Base-by-base conservation (phyloP, 2,113 vertebrate genomes). In the Ascaphus truei region DNA sequence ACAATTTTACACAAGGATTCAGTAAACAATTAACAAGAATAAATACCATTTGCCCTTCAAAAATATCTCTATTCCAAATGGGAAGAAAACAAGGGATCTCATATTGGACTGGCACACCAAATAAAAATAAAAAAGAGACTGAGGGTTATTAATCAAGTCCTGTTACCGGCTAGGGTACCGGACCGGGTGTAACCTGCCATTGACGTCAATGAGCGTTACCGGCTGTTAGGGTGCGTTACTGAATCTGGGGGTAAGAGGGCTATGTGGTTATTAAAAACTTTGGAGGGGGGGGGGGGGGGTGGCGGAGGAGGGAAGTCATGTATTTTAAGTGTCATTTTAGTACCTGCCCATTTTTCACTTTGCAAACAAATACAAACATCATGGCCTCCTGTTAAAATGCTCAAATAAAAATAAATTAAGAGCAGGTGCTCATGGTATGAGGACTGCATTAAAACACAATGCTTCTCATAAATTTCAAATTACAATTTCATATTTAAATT, bases 21-120 rank as follows among this genome's bases (percentile, higher is more conserved):
- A 56, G 50, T 77, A 84, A 83, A 88, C 78, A 80, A 76, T 73
- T 30, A 78, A 76, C 67, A 77, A 77, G 48, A 87, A 88, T 85
- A 90, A 88, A 90, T 87, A 90, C 36, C 63, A 76, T 72, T 75
- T 83, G 23, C 75, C 76, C 73, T 84, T 85, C 58, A 76, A 81
- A 88, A 82, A 55, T 75, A 85, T 75, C 72, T 45, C 53, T 1
- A 60, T 69, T 81, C 81, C 60, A 74, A 55, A 79, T 73, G 75
- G 4, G 27, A 34, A 47, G 81, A 68, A 68, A 85, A 82, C 68
- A 74, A 22, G 29, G 45, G 18, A 56, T 56, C 36, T 57, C 56
- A 43, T 77, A 79, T 79, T 84, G 80, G 80, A 77, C 79, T 79
- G 79, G 80, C 80, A 82, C 83, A 73, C 58, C 62, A 68, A 3